These are phyloP conservation scores for Boulengeromyrus knoepffleri DNA, from an alignment of 2,113 vertebrate genomes.

Conservation along the genomic window DNA sequence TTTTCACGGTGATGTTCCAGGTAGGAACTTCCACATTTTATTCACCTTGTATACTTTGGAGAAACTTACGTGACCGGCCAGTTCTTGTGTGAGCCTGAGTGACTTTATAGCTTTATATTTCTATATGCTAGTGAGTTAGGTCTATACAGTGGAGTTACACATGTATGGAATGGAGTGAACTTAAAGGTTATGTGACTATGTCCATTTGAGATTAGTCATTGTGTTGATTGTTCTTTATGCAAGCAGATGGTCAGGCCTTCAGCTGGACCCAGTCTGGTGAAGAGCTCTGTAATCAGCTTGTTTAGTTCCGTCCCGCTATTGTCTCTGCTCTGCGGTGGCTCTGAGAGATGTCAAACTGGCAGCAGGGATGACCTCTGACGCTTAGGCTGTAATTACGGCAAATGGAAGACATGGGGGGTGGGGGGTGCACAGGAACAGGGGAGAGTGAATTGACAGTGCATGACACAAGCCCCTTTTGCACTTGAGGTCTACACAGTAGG, in stretches of 20 bases:
- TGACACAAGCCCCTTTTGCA: neutral
- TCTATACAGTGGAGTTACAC: neutral
- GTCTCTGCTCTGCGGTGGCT: neutral
- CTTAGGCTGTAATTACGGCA: slow-evolving; percentile 9
- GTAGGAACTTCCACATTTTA: slow-evolving; percentile 49
- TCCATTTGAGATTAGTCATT: neutral
- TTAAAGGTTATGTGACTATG: neutral
- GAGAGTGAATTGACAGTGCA: neutral
- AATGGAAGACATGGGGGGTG: neutral
- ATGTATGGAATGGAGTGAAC: neutral
- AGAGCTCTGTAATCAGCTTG: neutral
- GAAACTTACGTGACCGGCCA: neutral
- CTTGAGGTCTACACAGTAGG: no score
- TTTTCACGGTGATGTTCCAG: slow-evolving; percentile 98
- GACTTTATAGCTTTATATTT: neutral
- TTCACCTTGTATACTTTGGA: neutral
- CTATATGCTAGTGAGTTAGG: neutral
- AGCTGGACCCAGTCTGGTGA: neutral
- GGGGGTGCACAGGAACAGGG: neutral
- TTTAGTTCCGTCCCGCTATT: neutral
- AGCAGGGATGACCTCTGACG: neutral
- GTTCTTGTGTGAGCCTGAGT: neutral
- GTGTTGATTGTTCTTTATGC: neutral
- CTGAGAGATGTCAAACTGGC: neutral
- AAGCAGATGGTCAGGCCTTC: neutral